Base-by-base conservation (phyloP, 2,888 invertebrate species). In the Patella depressa region DNA sequence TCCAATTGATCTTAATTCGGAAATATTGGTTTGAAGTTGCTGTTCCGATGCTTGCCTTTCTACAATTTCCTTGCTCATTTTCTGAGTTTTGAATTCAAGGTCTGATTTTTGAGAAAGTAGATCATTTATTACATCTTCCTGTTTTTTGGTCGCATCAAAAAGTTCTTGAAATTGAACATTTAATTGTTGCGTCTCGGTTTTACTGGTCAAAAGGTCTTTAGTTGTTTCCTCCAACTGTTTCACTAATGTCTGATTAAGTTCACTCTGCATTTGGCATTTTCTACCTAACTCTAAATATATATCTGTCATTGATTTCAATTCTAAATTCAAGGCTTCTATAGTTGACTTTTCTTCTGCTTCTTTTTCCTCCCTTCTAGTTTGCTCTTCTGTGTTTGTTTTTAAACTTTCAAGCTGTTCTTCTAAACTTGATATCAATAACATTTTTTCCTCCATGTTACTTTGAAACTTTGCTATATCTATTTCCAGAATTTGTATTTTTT, bases 401-500 rank as follows among this genome's bases (percentile, higher is more conserved):
- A 75, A n/a, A 34, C 45, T 57, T n/a, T 76, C 73, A 54, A 76
- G 81, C 72, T 83, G 83, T 53, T 74, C 69, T 54, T 83, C 80
- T 14, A 82, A 65, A 0, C 19, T 9, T 11, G 69, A 54, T 3
- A 71, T 17, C 53, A 78, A 71, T 45, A 75, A 80, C 55, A 7
- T 53, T 72, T 79, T 14, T 75, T 76, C 34, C 53, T 75, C 53
- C 55, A 59, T 78, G 69, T 15, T 77, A 29, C 71, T 71, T 59
- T 76, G 57, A n/a, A 74, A 75, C 54, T 69, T 71, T 3, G 73
- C 5, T 24, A 77, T 75, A n/a, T 81, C 79, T n/a, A 29, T 11
- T 57, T 78, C 78, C 19, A 81, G 45, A 45, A 74, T 69, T 71
- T 85, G 83, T 53, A 86, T 77, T 75, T 85, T 85, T 34, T 83